Conservation (phyloP, 2,888 invertebrate species). For the Lepidonotus clava region DNA sequence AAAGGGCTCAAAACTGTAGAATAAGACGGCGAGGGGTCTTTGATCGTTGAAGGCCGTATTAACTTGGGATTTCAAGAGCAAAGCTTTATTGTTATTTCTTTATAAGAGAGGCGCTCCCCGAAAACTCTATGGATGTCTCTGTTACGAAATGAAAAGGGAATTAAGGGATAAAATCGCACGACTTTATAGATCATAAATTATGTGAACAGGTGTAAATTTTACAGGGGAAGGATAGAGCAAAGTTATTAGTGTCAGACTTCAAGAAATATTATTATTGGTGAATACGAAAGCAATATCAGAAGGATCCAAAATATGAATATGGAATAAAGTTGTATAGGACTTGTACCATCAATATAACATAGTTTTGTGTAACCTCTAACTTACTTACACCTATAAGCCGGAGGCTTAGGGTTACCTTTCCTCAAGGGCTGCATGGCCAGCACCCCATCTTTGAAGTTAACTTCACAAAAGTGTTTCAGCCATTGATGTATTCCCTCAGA, state of each 20-base stretch:
- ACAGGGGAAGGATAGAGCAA: too few species aligned
- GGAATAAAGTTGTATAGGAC: not conserved
- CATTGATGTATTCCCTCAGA: constrained; percentile 29
- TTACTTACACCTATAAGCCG: not conserved
- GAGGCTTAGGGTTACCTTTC: not conserved
- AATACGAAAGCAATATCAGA: too few species aligned
- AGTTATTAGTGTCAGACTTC: too few species aligned
- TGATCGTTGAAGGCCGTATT: not conserved
- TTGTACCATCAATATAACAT: not conserved
- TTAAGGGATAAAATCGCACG: too few species aligned
- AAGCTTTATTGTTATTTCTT: not conserved
- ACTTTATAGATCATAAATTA: too few species aligned
- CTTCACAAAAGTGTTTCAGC: not conserved
- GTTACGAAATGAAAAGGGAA: too few species aligned
- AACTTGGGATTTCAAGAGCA: not conserved
- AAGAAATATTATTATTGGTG: too few species aligned
- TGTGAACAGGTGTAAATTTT: too few species aligned
- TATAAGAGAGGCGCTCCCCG: not conserved
- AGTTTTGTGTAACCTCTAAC: not conserved
- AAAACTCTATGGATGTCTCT: not conserved
- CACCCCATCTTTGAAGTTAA: constrained; percentile 23
- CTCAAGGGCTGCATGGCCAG: not conserved
- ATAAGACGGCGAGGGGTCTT: not conserved
- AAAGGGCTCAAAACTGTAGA: not conserved
- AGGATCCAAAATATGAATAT: not conserved